Evolutionary conservation across 2,797 vertebrate genomes (phyloP).

Genomic region (Ispidina lecontei): DNA sequence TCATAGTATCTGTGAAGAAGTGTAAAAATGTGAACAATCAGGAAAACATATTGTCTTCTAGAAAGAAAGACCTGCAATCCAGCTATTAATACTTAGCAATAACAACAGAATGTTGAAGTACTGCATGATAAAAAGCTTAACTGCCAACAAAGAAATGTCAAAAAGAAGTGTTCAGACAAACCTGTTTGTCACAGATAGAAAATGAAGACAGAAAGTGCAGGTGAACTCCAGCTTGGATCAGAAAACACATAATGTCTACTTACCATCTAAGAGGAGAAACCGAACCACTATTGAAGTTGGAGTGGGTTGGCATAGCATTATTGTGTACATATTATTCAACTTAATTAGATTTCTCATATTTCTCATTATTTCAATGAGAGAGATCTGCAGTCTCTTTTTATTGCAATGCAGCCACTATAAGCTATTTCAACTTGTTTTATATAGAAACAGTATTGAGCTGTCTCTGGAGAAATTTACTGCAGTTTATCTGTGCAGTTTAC

Average conservation of each 20-base stretch:
- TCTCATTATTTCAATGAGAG: neutral
- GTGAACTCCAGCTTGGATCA: neutral
- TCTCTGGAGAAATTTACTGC: constrained; percentile 81
- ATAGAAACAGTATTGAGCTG: constrained; percentile 64
- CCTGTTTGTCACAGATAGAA: neutral
- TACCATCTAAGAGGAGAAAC: neutral
- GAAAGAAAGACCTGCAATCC: neutral
- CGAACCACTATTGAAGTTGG: neutral
- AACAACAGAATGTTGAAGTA: neutral
- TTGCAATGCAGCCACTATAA: constrained; percentile 70
- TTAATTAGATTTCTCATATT: neutral
- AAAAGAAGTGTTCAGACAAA: neutral
- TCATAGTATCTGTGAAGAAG: neutral
- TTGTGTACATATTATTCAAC: neutral
- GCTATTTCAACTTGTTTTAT: constrained; percentile 49
- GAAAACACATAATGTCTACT: no score
- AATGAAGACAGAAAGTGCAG: neutral
- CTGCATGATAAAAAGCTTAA: constrained; percentile 34
- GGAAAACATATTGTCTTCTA: neutral
- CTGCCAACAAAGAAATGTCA: neutral
- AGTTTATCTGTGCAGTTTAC: constrained; percentile 79
- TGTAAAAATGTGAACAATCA: neutral
- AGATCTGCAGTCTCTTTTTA: neutral
- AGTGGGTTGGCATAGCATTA: neutral
- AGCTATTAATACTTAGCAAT: neutral